phyloP scores from a whole-genome alignment of 2,797 vertebrate genomes.

The Pseudomugil tenellus region DNA sequence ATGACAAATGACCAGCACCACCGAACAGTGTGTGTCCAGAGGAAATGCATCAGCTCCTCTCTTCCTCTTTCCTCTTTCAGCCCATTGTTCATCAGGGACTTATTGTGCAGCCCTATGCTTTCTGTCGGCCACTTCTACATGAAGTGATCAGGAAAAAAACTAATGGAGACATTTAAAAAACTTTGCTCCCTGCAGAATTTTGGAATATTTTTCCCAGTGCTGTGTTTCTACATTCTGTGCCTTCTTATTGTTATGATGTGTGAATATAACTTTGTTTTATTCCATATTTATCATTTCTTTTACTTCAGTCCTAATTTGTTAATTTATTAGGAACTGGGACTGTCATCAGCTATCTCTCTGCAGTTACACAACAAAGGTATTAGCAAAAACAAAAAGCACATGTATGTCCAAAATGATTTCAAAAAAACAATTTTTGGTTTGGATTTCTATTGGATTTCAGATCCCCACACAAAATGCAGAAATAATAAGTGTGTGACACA shows the following conservation, averaged over 20 bases:
- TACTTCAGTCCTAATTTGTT: conserved; percentile 9
- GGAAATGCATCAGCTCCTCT: conserved; percentile 71
- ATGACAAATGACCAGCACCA: conserved; percentile 57
- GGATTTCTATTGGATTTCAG: conserved; percentile 52
- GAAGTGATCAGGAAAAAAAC: conserved; percentile 45
- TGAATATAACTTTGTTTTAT: too few relatives aligned
- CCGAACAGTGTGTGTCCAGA: conserved; percentile 55
- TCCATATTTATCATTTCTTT: conserved; percentile 18
- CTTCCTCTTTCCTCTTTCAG: conserved; percentile 58
- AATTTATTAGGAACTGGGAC: neutral
- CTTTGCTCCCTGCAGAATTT: conserved; percentile 34
- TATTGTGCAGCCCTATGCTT: conserved; percentile 50
- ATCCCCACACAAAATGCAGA: too few relatives aligned
- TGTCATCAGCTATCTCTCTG: neutral
- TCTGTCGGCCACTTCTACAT: conserved; percentile 40
- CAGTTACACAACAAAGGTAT: neutral
- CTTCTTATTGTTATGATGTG: neutral
- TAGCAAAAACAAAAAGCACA: too few relatives aligned
- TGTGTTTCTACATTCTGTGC: conserved; percentile 19
- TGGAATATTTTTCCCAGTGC: conserved; percentile 21
- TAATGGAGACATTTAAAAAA: conserved; percentile 34
- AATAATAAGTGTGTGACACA: neutral
- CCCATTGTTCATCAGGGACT: conserved; percentile 61
- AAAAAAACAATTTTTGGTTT: neutral
- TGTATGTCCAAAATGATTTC: too few relatives aligned